phyloP scores from a whole-genome alignment of 2,797 vertebrate species.

The Sardinella longiceps region DNA sequence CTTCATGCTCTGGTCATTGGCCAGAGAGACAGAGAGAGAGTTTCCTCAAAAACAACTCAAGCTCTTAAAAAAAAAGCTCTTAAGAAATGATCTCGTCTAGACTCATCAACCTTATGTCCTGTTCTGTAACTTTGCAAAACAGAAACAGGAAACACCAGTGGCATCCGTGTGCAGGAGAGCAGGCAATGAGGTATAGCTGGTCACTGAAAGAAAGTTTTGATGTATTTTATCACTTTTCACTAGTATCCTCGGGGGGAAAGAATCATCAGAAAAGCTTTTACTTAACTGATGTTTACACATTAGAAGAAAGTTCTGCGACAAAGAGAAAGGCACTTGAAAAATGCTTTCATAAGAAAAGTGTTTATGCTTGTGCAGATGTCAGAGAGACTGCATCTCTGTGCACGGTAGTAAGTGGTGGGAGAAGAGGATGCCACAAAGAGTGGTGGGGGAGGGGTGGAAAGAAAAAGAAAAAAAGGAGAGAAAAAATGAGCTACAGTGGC shows the following conservation, averaged over 20 bases:
- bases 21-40: background rate
- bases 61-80: background rate
- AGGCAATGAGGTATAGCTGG: background rate
- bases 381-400: slow-evolving; percentile 39
- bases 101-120: background rate
- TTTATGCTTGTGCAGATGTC: slow-evolving; percentile 36
- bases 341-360: slow-evolving; percentile 33
- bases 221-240: background rate
- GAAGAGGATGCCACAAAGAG: background rate
- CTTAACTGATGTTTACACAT: slow-evolving; percentile 44
- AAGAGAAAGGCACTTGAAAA: slow-evolving; percentile 42
- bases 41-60: background rate
- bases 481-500: slow-evolving; percentile 46
- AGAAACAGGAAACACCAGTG: background rate
- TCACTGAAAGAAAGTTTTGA: background rate
- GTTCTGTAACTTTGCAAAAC: background rate
- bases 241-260: background rate
- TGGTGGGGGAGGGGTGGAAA: background rate
- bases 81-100: background rate
- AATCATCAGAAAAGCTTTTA: background rate
- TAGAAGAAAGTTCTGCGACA: background rate
- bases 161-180: background rate
- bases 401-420: slow-evolving; percentile 14
- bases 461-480: background rate
- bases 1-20: background rate